Evolutionary conservation across 2,113 vertebrate genomes (phyloP).

Genomic region (Leucosticte australis): DNA sequence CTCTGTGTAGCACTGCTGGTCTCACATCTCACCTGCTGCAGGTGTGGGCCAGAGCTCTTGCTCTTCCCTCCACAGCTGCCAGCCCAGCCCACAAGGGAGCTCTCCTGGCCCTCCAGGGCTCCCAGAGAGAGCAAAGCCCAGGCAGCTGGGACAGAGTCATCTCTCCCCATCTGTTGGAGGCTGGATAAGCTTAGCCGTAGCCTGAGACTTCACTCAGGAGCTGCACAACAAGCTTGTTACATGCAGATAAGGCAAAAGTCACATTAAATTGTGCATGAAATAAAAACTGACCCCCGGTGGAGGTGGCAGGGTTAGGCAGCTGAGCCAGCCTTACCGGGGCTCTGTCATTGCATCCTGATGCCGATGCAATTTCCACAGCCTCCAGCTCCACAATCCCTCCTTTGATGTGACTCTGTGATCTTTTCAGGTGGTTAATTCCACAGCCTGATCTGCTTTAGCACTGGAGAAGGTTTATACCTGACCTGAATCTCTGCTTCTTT

Average conservation of each 20-base stretch:
- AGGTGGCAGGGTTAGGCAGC: background rate
- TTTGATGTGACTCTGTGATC: conserved; percentile 33
- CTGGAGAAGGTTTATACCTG: background rate
- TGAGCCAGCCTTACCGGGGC: background rate
- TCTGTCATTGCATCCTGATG: background rate
- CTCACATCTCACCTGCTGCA: background rate
- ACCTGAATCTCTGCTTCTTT: conserved; percentile 36
- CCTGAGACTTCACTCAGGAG: background rate
- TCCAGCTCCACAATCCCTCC: background rate
- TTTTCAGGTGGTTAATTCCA: conserved; percentile 30
- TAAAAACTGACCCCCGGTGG: background rate
- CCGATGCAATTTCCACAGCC: background rate
- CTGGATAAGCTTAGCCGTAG: background rate
- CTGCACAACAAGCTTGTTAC: background rate
- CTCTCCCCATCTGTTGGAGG: background rate
- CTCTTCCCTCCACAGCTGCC: background rate
- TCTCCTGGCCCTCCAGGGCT: background rate
- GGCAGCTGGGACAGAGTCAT: background rate
- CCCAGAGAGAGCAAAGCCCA: accelerated
- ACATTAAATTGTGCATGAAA: background rate
- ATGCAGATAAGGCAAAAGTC: background rate
- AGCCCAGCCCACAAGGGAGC: background rate
- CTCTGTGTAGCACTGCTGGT: background rate
- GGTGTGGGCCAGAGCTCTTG: background rate
- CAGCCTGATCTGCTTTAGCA: background rate